Evolutionary conservation across 2,113 vertebrate genomes (phyloP), one percentile per base, ranked within the genome.

Genomic region (Epinephelus cyanopodus): DNA sequence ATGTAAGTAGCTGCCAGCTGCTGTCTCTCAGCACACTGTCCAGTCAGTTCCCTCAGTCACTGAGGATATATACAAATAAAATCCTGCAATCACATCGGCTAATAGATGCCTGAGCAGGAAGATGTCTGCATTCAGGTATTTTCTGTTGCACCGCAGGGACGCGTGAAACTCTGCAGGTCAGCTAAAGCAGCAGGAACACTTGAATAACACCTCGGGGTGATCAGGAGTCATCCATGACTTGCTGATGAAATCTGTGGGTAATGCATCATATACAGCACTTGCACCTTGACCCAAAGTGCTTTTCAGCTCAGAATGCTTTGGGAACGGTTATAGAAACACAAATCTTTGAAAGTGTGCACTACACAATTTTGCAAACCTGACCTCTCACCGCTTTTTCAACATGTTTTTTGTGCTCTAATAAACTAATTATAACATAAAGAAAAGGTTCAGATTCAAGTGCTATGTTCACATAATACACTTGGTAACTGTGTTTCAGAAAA

Each of bases 1-100:
- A 75, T 80, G 73, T 66, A 82, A 85, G 84, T 53, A 66, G 73
- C 77, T 72, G 82, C 79, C 79, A 82, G 79, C 74, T 78, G 77
- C 58, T 47, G 74, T 62, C 47, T 81, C 45, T 64, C 47, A 39
- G 83, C 61, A 70, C 39, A 25, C 27, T 37, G 79, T 78, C 62
- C 74, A 14, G 78, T 18, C 33, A 6, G 3, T 27, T 60, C 60
- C 48, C 15, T 67, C 18, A 72, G 57, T 37, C 71, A 60, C 67
- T 13, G 48, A 65, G n/a, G 42, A 45, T 45, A 45, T 45, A 45
- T 45, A 13, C 74, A 74, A 45, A 53, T 60, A 56, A 37, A 89
- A 80, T 74, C 58, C 57, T 42, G 48, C 78, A 58, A 72, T 71
- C 52, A 27, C 23, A 21, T 11, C 19, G 6, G 61, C 67, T 85